phyloP scores from a whole-genome alignment of 2,888 invertebrate genomes.

The Ophraella communa region DNA sequence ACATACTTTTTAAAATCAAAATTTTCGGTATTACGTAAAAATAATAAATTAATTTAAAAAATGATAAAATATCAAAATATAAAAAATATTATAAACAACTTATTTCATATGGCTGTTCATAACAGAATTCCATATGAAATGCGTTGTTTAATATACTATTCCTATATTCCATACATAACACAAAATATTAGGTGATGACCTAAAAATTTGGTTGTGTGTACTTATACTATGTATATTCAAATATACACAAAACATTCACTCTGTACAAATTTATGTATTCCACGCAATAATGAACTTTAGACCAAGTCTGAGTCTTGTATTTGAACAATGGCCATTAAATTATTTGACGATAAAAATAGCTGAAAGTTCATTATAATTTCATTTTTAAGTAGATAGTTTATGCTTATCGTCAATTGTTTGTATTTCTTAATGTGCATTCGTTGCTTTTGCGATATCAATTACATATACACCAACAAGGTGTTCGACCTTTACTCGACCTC shows the following conservation, averaged over 20 bases:
- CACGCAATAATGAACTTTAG: background rate
- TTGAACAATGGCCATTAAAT: conserved; percentile 1
- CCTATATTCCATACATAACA: too few relatives aligned
- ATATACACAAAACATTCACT: background rate
- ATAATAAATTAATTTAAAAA: too few relatives aligned
- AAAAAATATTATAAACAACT: too few relatives aligned
- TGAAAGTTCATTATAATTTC: conserved; percentile 3
- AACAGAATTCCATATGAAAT: too few relatives aligned
- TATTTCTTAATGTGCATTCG: conserved; percentile 16
- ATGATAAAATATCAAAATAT: too few relatives aligned
- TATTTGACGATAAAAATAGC: background rate
- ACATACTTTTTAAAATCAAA: too few relatives aligned
- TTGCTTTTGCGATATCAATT: conserved; percentile 9
- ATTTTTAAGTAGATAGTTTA: conserved; percentile 14
- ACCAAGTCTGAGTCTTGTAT: background rate
- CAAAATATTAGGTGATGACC: too few relatives aligned
- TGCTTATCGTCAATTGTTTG: conserved; percentile 19
- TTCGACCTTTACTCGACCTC: conserved; percentile 24
- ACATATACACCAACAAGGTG: conserved; percentile 15
- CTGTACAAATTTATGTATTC: background rate
- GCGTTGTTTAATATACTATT: too few relatives aligned
- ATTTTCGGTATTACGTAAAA: too few relatives aligned
- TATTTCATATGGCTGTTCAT: too few relatives aligned
- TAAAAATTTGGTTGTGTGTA: too few relatives aligned
- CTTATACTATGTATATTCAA: background rate